phyloP scores from a whole-genome alignment of 2,888 invertebrate genomes.

The Rhagonycha fulva region DNA sequence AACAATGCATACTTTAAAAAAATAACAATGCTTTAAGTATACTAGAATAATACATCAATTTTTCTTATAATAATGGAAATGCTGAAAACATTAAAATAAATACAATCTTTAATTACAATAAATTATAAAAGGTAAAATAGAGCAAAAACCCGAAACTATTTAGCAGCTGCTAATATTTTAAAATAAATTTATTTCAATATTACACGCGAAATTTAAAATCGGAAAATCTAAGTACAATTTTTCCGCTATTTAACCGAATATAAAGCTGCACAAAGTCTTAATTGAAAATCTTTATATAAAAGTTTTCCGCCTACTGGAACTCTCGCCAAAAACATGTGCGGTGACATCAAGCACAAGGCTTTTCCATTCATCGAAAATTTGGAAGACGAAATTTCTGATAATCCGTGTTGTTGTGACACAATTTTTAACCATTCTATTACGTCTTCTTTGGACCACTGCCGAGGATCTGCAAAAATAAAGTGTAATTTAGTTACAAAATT shows the following conservation, averaged over 20 bases:
- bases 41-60: not conserved
- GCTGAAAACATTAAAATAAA: not conserved
- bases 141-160: not conserved
- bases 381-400: slow-evolving; percentile 61
- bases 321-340: slow-evolving; percentile 72
- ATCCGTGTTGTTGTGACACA: slow-evolving; percentile 62
- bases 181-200: not conserved
- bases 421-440: slow-evolving; percentile 69
- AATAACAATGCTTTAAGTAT: not conserved
- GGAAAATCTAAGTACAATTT: not conserved
- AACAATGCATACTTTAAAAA: not conserved
- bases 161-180: not conserved
- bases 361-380: slow-evolving; percentile 83
- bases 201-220: not conserved
- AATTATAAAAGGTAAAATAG: not conserved
- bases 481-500: not conserved
- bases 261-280: slow-evolving; percentile 70
- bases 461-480: slow-evolving; percentile 62
- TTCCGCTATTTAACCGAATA: slow-evolving; percentile 46
- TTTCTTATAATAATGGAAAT: not conserved
- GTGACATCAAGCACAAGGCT: slow-evolving; percentile 77
- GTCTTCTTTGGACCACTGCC: slow-evolving; percentile 72
- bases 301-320: slow-evolving; percentile 71
- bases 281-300: slow-evolving; percentile 71
- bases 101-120: not conserved